Evolutionary conservation across 1,140 invertebrate species (phyloP).

Genomic region (Drosophila nebulosa): DNA sequence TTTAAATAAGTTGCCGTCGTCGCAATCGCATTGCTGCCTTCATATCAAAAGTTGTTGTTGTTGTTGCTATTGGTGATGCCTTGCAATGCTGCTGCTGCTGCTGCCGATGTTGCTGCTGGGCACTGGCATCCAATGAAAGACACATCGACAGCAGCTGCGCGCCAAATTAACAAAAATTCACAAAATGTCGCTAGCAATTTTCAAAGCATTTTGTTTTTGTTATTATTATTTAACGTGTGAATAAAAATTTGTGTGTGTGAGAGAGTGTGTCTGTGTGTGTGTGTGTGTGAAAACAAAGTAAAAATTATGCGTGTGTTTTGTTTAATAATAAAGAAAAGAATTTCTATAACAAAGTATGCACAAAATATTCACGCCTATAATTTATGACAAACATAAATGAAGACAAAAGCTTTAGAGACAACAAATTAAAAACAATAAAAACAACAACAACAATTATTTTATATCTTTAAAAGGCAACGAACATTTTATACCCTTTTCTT

Average conservation of each 20-base stretch:
- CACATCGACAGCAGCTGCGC: conserved; percentile 76
- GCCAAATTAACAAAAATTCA: conserved; percentile 58
- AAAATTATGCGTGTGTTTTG: conserved; percentile 48
- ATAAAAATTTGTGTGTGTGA: neutral
- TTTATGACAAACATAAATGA: conserved; percentile 48
- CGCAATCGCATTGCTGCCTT: conserved; percentile 21
- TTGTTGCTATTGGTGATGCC: neutral
- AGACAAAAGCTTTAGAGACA: neutral
- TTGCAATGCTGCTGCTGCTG: conserved; percentile 25
- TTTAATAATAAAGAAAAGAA: conserved; percentile 42
- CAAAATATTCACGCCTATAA: conserved; percentile 66
- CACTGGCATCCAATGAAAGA: conserved; percentile 52
- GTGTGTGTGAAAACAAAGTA: conserved; percentile 52
- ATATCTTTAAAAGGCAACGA: neutral
- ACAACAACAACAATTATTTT: neutral
- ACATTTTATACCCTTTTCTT: neutral
- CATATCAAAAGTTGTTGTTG: conserved; percentile 22
- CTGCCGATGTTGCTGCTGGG: conserved; percentile 14
- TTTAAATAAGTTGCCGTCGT: conserved; percentile 48
- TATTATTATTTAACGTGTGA: neutral
- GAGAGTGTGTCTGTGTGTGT: neutral
- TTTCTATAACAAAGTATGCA: conserved; percentile 54
- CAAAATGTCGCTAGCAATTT: conserved; percentile 46
- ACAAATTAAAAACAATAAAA: neutral
- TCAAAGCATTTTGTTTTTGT: conserved; percentile 19